Base-by-base conservation (phyloP, 2,888 invertebrate genomes). In the Platycheirus rosarum region DNA sequence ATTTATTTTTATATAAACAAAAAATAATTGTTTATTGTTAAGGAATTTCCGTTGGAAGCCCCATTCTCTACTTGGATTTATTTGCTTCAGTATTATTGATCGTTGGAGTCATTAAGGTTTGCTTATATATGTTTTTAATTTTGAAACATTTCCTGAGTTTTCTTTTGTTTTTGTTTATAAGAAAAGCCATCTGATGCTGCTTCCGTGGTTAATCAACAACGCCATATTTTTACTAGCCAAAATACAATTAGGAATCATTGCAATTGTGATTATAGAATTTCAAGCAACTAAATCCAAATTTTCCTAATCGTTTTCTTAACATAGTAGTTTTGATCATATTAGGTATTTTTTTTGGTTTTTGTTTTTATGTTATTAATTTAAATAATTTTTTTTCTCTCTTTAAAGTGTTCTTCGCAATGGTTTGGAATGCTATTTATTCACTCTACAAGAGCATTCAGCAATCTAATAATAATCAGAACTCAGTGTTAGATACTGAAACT, bases 161-260 rank as follows among this genome's bases (percentile, higher is more conserved):
- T 4, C 8, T 32, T 42, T 9, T 26, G 20, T 8, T 46, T 29
- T 14, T 14, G n/a, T n/a, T 60, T 62, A 14, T 3, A 18, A 76
- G 76, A 49, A 26, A 16, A 53, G 40, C 1, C 55, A 76, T 23
- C 26, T 70, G 2, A 26, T 69, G 11, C 23, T 76, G 1, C 8
- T 76, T 16, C 76, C 77, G 9, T 77, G 77, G 77, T 9, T 77
- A 46, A 49, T 77, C 13, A 57, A 51, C 29, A 65, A 35, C 16
- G 55, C 35, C 11, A 42, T 76, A n/a, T n/a, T 2, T 3, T 35
- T 68, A 42, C 11, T 9, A 11, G 0, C 37, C 1, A 42, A 42
- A 29, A 0, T 51, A 2, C 6, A 42, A 3, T 14, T 55, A 8
- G 18, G 32, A n/a, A 26, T 62, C 1, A 1, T 1, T 13, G 0